Percentiles rank a stretch among this genome's conserved stretches.
phyloP scores from a whole-genome alignment of 2,113 vertebrate species.

The Ailurus styani region DNA sequence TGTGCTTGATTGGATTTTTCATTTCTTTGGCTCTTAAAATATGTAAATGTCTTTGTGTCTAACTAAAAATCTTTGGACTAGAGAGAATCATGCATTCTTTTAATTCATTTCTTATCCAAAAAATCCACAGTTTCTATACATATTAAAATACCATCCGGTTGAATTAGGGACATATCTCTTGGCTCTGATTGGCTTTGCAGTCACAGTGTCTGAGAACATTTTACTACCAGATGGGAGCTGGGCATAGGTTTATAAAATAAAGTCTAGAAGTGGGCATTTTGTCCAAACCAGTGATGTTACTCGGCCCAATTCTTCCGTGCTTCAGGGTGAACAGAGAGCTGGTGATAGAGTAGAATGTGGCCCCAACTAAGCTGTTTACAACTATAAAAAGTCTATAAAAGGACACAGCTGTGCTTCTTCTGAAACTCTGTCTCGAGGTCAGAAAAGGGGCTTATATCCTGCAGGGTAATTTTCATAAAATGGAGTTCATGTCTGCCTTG shows the following conservation, averaged over 20 bases:
- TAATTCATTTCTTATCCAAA: background rate
- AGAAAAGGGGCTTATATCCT: background rate
- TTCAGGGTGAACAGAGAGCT: background rate
- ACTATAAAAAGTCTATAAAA: background rate
- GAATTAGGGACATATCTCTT: background rate
- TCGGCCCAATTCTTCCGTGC: background rate
- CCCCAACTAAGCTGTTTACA: background rate
- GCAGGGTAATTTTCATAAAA: background rate
- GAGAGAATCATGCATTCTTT: background rate
- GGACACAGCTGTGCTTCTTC: background rate
- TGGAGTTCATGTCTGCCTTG: background rate
- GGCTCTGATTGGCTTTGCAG: background rate
- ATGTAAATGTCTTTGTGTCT: background rate
- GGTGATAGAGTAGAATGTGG: background rate
- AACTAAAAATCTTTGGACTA: background rate
- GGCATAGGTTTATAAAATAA: background rate
- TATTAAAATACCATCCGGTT: background rate
- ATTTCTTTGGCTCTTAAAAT: background rate
- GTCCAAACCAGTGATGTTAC: background rate
- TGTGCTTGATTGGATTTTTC: background rate
- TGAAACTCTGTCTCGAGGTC: background rate
- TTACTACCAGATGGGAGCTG: background rate
- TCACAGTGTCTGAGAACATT: background rate
- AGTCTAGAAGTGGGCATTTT: background rate
- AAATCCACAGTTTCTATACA: background rate